A percentile compares a stretch with the other conserved stretches of the same genome.
Evolutionary conservation across 2,113 vertebrate species (phyloP).

Genomic region (Pseudorasbora parva): DNA sequence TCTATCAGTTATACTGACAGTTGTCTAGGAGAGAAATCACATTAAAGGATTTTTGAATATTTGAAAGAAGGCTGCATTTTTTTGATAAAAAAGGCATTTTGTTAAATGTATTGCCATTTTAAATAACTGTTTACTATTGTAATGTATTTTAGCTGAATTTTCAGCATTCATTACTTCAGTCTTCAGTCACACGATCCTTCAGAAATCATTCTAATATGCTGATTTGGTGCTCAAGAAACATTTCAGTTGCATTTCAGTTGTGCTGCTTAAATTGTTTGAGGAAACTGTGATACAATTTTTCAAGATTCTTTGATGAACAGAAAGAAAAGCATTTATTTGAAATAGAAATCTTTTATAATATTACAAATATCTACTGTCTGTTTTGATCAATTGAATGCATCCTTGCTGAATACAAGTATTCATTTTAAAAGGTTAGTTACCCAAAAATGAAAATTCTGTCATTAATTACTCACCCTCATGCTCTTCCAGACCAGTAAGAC

Average conservation of each 20-base stretch:
- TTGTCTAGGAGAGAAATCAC: conserved; percentile 3
- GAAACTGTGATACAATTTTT: neutral
- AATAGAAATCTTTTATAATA: neutral
- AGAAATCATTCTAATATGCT: neutral
- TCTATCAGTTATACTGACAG: conserved; percentile 5
- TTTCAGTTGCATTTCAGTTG: neutral
- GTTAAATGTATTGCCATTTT: neutral
- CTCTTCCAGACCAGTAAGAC: too few species aligned
- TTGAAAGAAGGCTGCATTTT: neutral
- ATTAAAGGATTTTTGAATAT: neutral
- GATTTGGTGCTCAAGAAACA: neutral
- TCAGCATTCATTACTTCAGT: neutral
- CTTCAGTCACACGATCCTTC: neutral
- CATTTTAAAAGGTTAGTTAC: too few species aligned
- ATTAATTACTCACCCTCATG: too few species aligned
- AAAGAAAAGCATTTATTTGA: conserved; percentile 4
- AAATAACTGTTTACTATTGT: neutral
- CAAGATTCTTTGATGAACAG: neutral
- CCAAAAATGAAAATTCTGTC: too few species aligned
- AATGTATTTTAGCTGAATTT: neutral
- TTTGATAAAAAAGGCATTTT: neutral
- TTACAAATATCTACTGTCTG: too few species aligned
- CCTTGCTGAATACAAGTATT: too few species aligned
- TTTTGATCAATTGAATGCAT: too few species aligned
- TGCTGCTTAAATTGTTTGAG: neutral